phyloP scores from a whole-genome alignment of 1,140 invertebrate genomes.

The Zophobas morio region DNA sequence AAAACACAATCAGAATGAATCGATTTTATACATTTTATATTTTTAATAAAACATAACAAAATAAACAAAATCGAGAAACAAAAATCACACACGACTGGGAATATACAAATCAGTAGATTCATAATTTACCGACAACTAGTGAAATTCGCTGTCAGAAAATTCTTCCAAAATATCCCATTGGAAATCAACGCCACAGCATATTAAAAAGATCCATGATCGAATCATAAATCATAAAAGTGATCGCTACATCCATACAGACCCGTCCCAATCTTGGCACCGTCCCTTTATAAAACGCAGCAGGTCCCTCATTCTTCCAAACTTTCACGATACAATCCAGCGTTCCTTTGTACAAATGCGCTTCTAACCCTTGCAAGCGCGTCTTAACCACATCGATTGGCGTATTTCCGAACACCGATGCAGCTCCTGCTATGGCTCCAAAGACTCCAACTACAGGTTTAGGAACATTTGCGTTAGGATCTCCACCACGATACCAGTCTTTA shows the following conservation, averaged over 20 bases:
- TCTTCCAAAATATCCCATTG: too few relatives aligned
- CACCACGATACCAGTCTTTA: slow-evolving; percentile 93
- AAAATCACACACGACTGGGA: too few relatives aligned
- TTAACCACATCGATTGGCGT: slow-evolving; percentile 99
- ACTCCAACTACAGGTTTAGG: slow-evolving; percentile 89
- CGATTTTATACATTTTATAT: too few relatives aligned
- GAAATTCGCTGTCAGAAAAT: too few relatives aligned
- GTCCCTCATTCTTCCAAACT: slow-evolving; percentile 95
- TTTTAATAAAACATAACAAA: too few relatives aligned
- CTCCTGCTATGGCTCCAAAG: slow-evolving; percentile 95
- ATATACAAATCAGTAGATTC: too few relatives aligned
- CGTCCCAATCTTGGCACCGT: slow-evolving; percentile 95
- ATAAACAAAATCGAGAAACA: too few relatives aligned
- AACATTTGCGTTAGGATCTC: slow-evolving; percentile 85
- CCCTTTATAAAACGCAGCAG: slow-evolving; percentile 98
- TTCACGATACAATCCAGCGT: slow-evolving; percentile 93
- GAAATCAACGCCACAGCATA: slow-evolving; percentile 78
- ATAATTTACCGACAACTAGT: too few relatives aligned
- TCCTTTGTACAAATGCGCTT: slow-evolving; percentile 96
- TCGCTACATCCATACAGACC: slow-evolving; percentile 99
- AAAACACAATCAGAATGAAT: too few relatives aligned
- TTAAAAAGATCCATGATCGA: slow-evolving; percentile 96
- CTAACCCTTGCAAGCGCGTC: slow-evolving; percentile 98
- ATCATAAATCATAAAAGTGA: slow-evolving; percentile 99
- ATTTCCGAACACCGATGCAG: slow-evolving; percentile 98